Evolutionary conservation across 2,888 invertebrate genomes (phyloP), one percentile per base, ranked within the genome.

Genomic region (Oxystoma pomonae): DNA sequence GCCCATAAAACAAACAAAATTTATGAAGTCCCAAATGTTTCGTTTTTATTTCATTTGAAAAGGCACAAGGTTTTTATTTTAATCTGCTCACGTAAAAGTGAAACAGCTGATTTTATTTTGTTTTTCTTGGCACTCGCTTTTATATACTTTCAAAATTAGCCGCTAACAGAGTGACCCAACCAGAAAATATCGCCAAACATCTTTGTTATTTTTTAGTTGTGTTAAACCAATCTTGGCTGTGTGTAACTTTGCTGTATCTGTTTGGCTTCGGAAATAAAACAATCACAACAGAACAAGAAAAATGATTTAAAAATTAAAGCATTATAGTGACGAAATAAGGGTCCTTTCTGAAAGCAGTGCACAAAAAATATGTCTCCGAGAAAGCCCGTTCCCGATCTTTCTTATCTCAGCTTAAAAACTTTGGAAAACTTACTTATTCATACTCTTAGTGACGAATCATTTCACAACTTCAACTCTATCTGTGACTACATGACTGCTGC

Each of bases 381-480:
- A 19, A 53, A 53, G 19, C 53, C n/a, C 5, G 53, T 53, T 17
- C 53, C 19, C 7, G 7, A 5, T 16, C 53, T 53, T 17, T 17
- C 16, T 19, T 53, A 53, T 16, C 53, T 84, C 61, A 83, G 87
- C 3, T 73, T 88, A 67, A 85, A 86, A 17, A 78, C 85, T 67
- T 81, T 89, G 53, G 87, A 87, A 52, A 84, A 85, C 74, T 82
- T 86, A 69, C 75, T 86, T 62, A 87, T 88, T 59, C 85, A 87
- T 74, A 82, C 86, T 21, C 79, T 89, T 51, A 83, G 87, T 57
- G 85, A 85, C 72, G 84, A 87, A 55, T 84, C 87, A 64, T 81
- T 85, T 22, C 65, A 68, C 57, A 70, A 77, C 67, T 73, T 75
- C 58, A 84, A 86, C 63, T 81, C 84, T 72, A 87, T 78, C 1